These are phyloP conservation scores for Gallinago undulata DNA, from an alignment of 2,113 vertebrate genomes.

Conservation along the genomic window DNA sequence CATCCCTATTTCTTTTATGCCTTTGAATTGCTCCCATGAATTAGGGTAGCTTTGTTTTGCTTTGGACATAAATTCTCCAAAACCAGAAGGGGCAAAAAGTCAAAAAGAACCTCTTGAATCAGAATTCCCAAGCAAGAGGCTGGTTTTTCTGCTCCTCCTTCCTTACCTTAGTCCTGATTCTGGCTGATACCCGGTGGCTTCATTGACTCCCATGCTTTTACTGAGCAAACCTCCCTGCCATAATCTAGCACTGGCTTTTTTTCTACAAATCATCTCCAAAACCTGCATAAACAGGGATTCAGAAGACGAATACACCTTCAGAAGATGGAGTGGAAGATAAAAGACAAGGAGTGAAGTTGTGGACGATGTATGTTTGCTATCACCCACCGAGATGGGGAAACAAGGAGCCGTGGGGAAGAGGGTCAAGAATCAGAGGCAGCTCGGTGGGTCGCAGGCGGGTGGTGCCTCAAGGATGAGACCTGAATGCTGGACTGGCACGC, in stretches of 20 bases:
- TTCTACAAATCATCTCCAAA: neutral
- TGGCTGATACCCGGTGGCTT: neutral
- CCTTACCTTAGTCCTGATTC: neutral
- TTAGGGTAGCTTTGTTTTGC: neutral
- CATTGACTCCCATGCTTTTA: neutral
- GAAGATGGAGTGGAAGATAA: neutral
- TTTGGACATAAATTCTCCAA: neutral
- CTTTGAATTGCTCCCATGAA: neutral
- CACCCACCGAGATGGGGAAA: neutral
- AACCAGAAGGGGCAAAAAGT: neutral
- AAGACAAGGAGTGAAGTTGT: accelerated
- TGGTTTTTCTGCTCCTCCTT: neutral
- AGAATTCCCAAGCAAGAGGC: neutral
- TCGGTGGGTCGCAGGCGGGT: neutral
- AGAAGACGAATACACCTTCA: neutral
- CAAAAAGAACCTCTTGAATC: neutral
- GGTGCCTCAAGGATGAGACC: conserved; percentile 35
- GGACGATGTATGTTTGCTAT: neutral
- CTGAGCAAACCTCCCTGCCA: neutral
- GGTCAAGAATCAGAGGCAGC: neutral
- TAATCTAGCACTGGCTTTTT: neutral
- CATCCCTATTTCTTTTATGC: too few species aligned
- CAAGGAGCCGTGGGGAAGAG: neutral
- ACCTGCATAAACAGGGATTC: neutral
- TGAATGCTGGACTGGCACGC: neutral